Evolutionary conservation across 1,140 invertebrate genomes (phyloP).

Genomic region (Caenorhabditis latens): DNA sequence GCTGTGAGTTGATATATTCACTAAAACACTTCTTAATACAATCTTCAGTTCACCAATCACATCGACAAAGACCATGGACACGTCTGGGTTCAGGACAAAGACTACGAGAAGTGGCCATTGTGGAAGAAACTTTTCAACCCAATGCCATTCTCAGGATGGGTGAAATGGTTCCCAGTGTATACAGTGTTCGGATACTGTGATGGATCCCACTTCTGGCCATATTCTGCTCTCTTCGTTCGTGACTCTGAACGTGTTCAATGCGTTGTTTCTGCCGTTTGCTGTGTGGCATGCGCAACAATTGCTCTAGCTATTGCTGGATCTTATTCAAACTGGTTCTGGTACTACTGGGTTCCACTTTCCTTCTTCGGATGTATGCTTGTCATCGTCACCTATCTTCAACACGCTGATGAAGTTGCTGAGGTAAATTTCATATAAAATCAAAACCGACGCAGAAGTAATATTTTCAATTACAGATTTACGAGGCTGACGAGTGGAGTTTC

Average conservation of each 20-base stretch:
- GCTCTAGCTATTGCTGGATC: slow-evolving; percentile 71
- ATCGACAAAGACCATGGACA: slow-evolving; percentile 75
- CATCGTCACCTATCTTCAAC: slow-evolving; percentile 79
- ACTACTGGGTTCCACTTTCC: slow-evolving; percentile 78
- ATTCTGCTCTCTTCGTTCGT: slow-evolving; percentile 71
- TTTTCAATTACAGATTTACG: slow-evolving; percentile 78
- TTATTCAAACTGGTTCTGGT: slow-evolving; percentile 74
- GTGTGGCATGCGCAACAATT: slow-evolving; percentile 66
- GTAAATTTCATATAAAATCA: slow-evolving; percentile 60
- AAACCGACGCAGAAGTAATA: slow-evolving; percentile 65
- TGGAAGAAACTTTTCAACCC: slow-evolving; percentile 71
- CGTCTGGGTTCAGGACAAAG: slow-evolving; percentile 74
- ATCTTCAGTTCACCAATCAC: slow-evolving; percentile 68
- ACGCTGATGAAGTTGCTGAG: slow-evolving; percentile 65
- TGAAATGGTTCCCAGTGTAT: slow-evolving; percentile 71
- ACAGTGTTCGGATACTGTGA: slow-evolving; percentile 75
- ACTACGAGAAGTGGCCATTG: slow-evolving; percentile 61
- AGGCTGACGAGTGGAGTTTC: slow-evolving; percentile 78
- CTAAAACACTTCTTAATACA: neutral
- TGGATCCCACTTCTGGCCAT: slow-evolving; percentile 75
- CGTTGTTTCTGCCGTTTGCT: slow-evolving; percentile 69
- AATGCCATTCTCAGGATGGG: slow-evolving; percentile 64
- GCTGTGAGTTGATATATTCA: slow-evolving; percentile 70
- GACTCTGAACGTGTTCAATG: slow-evolving; percentile 74
- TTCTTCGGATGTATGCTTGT: slow-evolving; percentile 78